Evolutionary conservation across 2,888 invertebrate genomes (phyloP).

Genomic region (Adelognathus sp.): DNA sequence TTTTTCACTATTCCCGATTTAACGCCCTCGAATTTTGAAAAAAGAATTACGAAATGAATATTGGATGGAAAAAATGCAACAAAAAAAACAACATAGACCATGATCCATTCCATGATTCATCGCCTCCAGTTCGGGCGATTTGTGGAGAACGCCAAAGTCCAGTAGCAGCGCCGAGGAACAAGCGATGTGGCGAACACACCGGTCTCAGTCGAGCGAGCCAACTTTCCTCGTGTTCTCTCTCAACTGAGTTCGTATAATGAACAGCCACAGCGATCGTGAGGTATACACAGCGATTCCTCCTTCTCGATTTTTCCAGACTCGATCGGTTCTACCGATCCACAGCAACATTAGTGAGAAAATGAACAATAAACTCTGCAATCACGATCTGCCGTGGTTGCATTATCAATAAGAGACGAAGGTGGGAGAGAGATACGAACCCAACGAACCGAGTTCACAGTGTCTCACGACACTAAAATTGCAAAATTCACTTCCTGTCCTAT

Average conservation of each 20-base stretch:
- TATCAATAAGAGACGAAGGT: neutral
- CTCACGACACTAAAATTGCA: slow-evolving; percentile 31
- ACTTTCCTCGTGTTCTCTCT: slow-evolving; percentile 54
- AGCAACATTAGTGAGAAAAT: neutral
- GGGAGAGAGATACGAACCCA: neutral
- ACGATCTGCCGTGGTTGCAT: neutral
- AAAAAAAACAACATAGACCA: neutral
- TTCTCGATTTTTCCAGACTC: neutral
- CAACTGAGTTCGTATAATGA: slow-evolving; percentile 13
- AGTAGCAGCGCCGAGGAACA: neutral
- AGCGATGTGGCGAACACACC: neutral
- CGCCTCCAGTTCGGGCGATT: neutral
- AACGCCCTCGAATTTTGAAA: too few relatives aligned
- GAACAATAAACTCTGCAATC: neutral
- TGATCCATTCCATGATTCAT: too few relatives aligned
- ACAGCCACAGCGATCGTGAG: slow-evolving; percentile 2
- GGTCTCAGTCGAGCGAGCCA: slow-evolving; percentile 12
- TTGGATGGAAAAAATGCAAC: neutral
- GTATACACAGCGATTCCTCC: neutral
- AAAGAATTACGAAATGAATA: too few relatives aligned
- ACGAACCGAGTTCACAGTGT: slow-evolving; percentile 19
- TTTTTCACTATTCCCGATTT: too few relatives aligned
- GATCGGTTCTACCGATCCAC: too few relatives aligned
- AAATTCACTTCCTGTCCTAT: slow-evolving; percentile 44
- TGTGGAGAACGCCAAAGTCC: neutral